Conservation (phyloP, 2,888 invertebrate species). For the Muschampia plurimacula region DNA sequence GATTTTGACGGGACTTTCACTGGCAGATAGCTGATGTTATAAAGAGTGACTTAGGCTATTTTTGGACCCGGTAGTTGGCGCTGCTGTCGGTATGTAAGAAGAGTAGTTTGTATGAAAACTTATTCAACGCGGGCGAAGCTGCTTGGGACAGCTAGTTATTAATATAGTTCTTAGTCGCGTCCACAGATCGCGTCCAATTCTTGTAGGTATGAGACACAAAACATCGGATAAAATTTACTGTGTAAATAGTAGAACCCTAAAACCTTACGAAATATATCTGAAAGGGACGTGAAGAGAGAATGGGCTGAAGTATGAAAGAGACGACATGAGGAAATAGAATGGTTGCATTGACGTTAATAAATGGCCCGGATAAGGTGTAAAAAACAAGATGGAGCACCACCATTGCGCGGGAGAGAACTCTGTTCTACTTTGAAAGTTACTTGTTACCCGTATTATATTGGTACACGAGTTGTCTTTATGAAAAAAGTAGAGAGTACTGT, state of each 20-base stretch:
- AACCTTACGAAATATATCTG: background rate
- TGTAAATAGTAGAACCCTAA: background rate
- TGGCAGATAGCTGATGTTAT: no score
- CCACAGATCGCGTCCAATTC: no score
- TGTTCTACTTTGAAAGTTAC: background rate
- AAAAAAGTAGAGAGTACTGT: background rate
- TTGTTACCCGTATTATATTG: background rate
- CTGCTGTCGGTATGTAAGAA: no score
- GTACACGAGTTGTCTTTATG: background rate
- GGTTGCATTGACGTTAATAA: constrained; percentile 2
- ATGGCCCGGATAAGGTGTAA: constrained; percentile 4
- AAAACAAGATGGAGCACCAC: background rate
- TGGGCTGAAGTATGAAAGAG: background rate
- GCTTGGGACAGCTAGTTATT: no score
- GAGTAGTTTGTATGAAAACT: no score
- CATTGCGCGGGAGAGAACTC: background rate
- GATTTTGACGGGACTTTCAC: no score
- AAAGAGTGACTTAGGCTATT: no score
- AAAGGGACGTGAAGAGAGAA: background rate
- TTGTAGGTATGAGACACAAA: background rate
- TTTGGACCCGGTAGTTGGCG: no score
- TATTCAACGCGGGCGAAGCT: no score
- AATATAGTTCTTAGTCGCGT: no score
- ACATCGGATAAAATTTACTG: background rate
- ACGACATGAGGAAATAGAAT: background rate